Evolutionary conservation across 2,113 vertebrate species (phyloP).

Genomic region (Spilogale gracilis): DNA sequence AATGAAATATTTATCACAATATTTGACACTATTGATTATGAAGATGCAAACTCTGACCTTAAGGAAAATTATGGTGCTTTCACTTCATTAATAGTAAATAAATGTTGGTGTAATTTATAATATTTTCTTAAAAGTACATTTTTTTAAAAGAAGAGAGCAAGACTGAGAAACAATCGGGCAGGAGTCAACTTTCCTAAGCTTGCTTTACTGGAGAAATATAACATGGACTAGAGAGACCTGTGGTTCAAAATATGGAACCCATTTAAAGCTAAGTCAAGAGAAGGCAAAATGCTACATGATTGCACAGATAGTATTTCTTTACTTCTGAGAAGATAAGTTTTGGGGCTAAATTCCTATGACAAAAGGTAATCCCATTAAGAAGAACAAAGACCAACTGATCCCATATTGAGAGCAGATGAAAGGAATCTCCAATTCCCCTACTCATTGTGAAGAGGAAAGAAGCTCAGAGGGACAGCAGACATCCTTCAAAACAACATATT

Average conservation of each 20-base stretch:
- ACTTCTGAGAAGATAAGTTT: conserved; percentile 3
- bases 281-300: not conserved
- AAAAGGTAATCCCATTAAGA: conserved; percentile 40
- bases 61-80: not conserved
- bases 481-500: conserved; percentile 37
- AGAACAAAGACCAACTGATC: conserved; percentile 41
- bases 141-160: conserved; percentile 29
- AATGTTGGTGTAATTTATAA: not conserved
- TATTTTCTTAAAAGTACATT: not conserved
- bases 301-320: not conserved
- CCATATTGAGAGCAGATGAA: conserved; percentile 16
- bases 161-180: not conserved
- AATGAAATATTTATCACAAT: not conserved
- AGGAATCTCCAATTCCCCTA: not conserved
- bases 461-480: not conserved
- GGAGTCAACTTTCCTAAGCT: not conserved
- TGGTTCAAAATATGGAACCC: not conserved
- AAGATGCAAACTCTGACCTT: not conserved
- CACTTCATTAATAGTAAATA: not conserved
- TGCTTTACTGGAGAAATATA: not conserved
- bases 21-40: not conserved
- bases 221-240: not conserved
- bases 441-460: not conserved
- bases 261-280: conserved; percentile 42
- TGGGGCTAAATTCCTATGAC: not conserved